Evolutionary conservation across 2,797 vertebrate species (phyloP), one percentile per base, ranked within the genome.

Genomic region (Lycodopsis pacificus): DNA sequence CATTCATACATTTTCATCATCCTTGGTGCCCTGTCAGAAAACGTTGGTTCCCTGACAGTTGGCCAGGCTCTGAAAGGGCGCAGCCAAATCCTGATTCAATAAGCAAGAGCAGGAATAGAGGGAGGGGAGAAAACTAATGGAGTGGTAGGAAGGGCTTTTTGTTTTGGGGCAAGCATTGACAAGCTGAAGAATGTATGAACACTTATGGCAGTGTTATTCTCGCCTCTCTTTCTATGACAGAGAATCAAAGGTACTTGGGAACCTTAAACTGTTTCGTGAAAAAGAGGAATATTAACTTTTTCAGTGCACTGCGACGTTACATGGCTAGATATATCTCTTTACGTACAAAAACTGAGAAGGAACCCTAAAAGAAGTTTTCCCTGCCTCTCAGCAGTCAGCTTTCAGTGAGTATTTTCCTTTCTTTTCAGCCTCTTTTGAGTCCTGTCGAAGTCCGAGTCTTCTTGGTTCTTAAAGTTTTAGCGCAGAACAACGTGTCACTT

Each of bases 101-200:
- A 67, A 79, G 69, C 32, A 67, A 40, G 36, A 69, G 67, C 34
- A 51, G 32, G 25, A 19, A 44, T 9, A 63, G 53, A 74, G 70
- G n/a, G 38, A 82, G 66, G 14, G 3, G 22, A 59, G 58, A 74
- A 71, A 44, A n/a, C 9, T 12, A 86, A 54, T 30, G 54, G 40
- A 69, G 71, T 27, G 46, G 66, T 38, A 71, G 64, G 77, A 66
- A 73, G 57, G 65, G 76, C 65, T 73, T 85, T 27, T 68, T 73
- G 81, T 86, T 83, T 56, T 2, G n/a, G 79, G 86, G 71, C 90
- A 91, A 72, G 92, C 87, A 78, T 76, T 86, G 90, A 90, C 92
- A 94, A 81, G 92, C 81, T 82, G 61, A 88, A 86, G 89, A 92
- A 93, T 93, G 92, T 80, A 51, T 46, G 57, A 79, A 68, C 49